A percentile compares a stretch with the other conserved stretches of the same genome.
These are phyloP conservation scores for Rhinella marina DNA, from an alignment of 2,797 vertebrate species.

Conservation along the genomic window DNA sequence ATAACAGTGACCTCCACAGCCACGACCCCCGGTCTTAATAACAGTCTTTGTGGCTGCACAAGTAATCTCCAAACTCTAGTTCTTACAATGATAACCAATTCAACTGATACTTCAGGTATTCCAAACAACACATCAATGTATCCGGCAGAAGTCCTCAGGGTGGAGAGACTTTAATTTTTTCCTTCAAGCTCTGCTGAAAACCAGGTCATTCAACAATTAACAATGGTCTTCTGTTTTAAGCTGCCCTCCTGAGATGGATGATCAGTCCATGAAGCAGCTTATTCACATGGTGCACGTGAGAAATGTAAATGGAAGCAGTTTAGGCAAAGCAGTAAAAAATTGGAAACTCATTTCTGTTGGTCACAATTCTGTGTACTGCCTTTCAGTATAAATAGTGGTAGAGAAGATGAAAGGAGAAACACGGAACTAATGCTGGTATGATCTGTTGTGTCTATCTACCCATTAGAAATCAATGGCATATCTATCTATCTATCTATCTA, in stretches of 20 bases:
- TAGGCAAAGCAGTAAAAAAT: neutral
- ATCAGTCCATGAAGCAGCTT: neutral
- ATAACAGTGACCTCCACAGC: no score
- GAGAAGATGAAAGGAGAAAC: neutral
- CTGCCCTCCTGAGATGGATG: neutral
- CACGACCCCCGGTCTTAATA: no score
- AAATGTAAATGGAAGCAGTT: no score
- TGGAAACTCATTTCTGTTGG: neutral
- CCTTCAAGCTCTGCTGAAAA: conserved; percentile 37
- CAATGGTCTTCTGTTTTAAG: conserved; percentile 14
- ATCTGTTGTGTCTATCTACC: conserved; percentile 2
- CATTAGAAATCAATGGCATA: neutral
- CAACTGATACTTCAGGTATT: no score
- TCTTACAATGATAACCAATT: no score
- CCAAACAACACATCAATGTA: neutral
- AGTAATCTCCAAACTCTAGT: no score
- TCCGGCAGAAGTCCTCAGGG: neutral
- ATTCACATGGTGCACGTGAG: neutral
- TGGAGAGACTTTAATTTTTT: neutral
- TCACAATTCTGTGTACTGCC: no score
- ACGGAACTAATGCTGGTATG: neutral
- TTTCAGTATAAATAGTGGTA: neutral
- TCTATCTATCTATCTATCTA: conserved; percentile 20
- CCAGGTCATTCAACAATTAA: conserved; percentile 50
- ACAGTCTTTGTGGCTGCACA: no score